Evolutionary conservation across 2,797 vertebrate genomes (phyloP).

Genomic region (Mormyrus hasselquistii): DNA sequence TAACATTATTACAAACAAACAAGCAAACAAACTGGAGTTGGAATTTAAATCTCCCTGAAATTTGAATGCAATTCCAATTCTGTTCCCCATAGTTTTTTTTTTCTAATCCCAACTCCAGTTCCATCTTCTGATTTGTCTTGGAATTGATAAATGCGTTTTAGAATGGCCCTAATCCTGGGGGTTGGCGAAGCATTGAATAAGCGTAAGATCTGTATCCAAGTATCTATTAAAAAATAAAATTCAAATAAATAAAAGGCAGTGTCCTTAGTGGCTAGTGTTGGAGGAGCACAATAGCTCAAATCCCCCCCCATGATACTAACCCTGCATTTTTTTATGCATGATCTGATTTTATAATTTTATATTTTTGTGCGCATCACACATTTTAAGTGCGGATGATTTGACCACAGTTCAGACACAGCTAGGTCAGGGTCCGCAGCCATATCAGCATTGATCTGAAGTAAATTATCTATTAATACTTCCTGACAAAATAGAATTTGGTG

Average conservation of each 20-base stretch:
- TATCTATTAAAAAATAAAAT: background rate
- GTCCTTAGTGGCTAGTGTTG: background rate
- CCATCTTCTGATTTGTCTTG: background rate
- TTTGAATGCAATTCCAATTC: background rate
- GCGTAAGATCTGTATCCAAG: background rate
- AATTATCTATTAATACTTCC: background rate
- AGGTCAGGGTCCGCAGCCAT: background rate
- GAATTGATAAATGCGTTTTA: background rate
- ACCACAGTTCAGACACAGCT: background rate
- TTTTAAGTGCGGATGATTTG: background rate
- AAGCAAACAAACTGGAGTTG: background rate
- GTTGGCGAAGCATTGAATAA: background rate
- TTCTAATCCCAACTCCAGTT: background rate
- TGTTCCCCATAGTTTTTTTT: background rate
- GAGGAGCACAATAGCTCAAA: background rate
- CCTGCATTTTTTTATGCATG: background rate
- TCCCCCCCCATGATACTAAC: background rate
- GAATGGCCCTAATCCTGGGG: too few relatives aligned
- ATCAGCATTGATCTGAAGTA: background rate
- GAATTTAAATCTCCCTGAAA: background rate
- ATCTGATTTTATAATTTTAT: background rate
- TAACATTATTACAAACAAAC: background rate
- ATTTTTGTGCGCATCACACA: background rate
- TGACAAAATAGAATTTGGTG: background rate
- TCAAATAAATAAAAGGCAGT: background rate